Evolutionary conservation across 2,888 invertebrate genomes (phyloP), one percentile per base, ranked within the genome.

Genomic region (Drymonia ruficornis): DNA sequence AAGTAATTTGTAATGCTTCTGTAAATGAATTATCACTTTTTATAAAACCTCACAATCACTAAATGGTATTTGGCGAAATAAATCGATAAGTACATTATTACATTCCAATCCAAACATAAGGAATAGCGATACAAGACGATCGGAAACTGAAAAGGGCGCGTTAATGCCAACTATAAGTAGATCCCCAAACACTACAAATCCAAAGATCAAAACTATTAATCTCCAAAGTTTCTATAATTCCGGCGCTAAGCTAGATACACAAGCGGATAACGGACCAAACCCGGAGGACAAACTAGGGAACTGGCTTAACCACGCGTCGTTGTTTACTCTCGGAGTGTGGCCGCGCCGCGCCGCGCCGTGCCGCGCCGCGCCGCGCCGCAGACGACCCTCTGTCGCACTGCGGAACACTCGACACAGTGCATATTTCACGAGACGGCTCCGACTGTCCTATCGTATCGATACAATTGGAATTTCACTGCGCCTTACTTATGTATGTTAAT

Each of bases 361-460:
- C 16, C 18, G 34, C 11, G 40, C 16, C 18, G 34, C 11, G 40
- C 16, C 18, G 34, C 11, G 28, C 19, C 75, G 79, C 74, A 77
- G 70, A 77, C 72, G 76, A 75, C 71, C 74, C 78, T 73, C 68
- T 86, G 86, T 82, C 89, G 91, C 90, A 80, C 63, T 80, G 81
- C 80, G 81, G 72, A 82, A 79, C 76, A 84, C 81, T 85, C 88
- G 81, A 89, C 86, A 84, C 84, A 72, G 77, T 91, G 91, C 90
- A 91, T 91, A 91, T 90, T 91, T 91, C 86, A 91, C 85, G 83
- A 84, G 83, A 76, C 73, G 67, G 50, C 64, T 71, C 76, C 66
- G 73, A 59, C 52, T 23, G 50, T 50, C 46, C 44, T 31, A 43
- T 55, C 51, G 43, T 31, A 43, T 55, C 51, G 43, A 50, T 74